These are phyloP conservation scores for Eurypyga helias DNA, from an alignment of 2,113 vertebrate species.

Conservation along the genomic window DNA sequence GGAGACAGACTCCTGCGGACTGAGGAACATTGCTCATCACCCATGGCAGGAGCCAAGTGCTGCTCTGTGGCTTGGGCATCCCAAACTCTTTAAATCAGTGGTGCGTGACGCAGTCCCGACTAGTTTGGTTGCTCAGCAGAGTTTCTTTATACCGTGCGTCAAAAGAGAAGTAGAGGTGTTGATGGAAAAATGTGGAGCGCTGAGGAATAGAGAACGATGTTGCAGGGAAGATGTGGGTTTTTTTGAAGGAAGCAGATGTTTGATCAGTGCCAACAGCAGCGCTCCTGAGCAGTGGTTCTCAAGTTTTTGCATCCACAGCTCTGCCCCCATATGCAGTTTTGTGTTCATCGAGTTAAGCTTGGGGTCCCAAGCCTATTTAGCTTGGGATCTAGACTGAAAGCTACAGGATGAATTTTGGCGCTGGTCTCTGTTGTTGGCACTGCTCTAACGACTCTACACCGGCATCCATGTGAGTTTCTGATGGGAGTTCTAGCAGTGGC, in stretches of 20 bases:
- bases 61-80: background rate
- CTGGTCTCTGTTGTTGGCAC: background rate
- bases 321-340: background rate
- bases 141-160: background rate
- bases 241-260: background rate
- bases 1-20: too few species aligned
- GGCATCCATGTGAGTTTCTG: background rate
- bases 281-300: background rate
- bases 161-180: background rate
- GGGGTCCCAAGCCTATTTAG: background rate
- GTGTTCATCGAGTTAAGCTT: background rate
- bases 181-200: background rate
- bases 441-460: background rate
- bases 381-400: background rate
- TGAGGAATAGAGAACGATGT: background rate
- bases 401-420: background rate
- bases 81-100: too few species aligned
- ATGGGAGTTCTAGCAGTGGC: background rate
- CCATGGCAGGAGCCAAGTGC: background rate
- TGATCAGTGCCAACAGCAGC: background rate
- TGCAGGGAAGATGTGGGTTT: background rate
- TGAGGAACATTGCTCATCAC: background rate
- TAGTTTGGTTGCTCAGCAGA: background rate
- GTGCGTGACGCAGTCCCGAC: too few species aligned
- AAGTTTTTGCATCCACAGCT: background rate